Conservation (phyloP, 2,888 invertebrate genomes). For the Gari tellinella region DNA sequence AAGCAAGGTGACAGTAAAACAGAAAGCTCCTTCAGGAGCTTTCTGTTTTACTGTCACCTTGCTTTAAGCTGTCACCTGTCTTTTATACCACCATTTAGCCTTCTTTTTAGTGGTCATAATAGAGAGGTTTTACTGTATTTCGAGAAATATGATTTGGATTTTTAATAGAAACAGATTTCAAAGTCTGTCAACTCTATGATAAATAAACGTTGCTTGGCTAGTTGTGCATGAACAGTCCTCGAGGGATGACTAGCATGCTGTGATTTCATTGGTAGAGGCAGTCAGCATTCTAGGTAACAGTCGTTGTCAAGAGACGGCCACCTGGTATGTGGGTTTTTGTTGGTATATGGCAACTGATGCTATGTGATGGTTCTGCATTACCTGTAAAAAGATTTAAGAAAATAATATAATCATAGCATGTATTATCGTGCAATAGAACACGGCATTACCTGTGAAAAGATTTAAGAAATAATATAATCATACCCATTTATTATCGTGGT, state of each 20-base stretch:
- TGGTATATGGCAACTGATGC: conserved; percentile 84
- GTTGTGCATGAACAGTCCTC: background rate
- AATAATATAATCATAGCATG: background rate
- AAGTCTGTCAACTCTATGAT: too few relatives aligned
- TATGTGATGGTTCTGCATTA: conserved; percentile 85
- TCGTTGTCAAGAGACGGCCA: conserved; percentile 58
- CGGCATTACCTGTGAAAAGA: too few relatives aligned
- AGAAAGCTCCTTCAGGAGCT: too few relatives aligned
- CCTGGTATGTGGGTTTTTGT: conserved; percentile 57
- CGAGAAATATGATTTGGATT: too few relatives aligned
- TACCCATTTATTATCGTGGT: background rate
- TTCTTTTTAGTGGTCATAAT: too few relatives aligned
- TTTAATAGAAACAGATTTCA: too few relatives aligned
- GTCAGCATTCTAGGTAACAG: conserved; percentile 49
- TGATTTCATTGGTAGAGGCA: conserved; percentile 54
- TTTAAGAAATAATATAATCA: background rate
- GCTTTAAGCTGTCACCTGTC: too few relatives aligned
- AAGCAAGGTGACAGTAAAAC: too few relatives aligned
- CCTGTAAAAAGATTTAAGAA: conserved; percentile 70
- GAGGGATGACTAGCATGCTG: conserved; percentile 52
- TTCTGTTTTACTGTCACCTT: too few relatives aligned
- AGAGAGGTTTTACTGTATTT: too few relatives aligned
- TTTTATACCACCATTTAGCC: too few relatives aligned
- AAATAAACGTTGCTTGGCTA: too few relatives aligned
- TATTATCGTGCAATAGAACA: background rate